A percentile compares a stretch with the other conserved stretches of the same genome.
phyloP scores from a whole-genome alignment of 2,797 vertebrate species.

The Ceryle rudis region DNA sequence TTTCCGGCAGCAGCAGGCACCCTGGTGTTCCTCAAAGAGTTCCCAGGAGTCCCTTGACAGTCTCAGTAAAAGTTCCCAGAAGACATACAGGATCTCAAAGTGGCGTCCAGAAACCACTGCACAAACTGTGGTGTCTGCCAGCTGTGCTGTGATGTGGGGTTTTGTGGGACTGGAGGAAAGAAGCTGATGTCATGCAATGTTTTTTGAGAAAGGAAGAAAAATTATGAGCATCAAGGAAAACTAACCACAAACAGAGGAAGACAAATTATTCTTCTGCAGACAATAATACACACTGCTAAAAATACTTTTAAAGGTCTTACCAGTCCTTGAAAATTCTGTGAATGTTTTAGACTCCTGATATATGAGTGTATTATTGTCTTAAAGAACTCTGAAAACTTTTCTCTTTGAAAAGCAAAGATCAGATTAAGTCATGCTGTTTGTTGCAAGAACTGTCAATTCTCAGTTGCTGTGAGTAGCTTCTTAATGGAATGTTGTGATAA shows the following conservation, averaged over 20 bases:
- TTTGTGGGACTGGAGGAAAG: not conserved
- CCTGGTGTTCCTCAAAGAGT: not conserved
- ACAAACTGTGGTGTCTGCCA: not conserved
- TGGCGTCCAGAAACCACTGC: not conserved
- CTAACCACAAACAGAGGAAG: not conserved
- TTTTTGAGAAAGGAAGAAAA: not conserved
- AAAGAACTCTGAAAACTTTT: not conserved
- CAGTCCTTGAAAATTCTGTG: constrained; percentile 38
- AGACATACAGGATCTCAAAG: not conserved
- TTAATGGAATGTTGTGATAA: not conserved
- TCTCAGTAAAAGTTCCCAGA: constrained; percentile 7
- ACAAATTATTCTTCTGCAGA: not conserved
- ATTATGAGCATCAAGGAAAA: not conserved
- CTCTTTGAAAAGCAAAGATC: not conserved
- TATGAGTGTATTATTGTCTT: not conserved
- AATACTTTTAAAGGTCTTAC: constrained; percentile 28
- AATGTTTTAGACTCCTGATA: not conserved
- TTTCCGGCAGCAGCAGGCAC: not conserved
- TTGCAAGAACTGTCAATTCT: not conserved
- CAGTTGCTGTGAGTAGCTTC: not conserved
- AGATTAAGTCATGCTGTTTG: not conserved
- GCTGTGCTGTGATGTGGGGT: not conserved
- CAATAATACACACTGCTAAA: constrained; percentile 34
- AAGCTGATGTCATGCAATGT: not conserved
- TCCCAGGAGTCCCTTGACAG: not conserved